These are phyloP conservation scores for Hozukius guyotensis DNA, from an alignment of 2,797 vertebrate genomes.

Conservation along the genomic window DNA sequence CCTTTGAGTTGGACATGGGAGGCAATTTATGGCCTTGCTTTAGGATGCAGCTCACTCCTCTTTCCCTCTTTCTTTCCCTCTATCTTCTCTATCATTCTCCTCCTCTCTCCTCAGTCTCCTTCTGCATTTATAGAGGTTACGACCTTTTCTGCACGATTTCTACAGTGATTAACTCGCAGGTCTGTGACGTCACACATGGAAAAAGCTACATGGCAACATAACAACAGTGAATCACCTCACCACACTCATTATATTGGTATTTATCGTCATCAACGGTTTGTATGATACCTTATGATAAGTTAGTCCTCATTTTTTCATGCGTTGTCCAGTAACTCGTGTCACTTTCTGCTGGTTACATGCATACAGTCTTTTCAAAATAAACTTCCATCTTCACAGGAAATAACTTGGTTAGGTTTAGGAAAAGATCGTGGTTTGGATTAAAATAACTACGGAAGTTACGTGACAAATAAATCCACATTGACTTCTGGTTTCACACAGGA, in stretches of 20 bases:
- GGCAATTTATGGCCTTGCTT: constrained; percentile 33
- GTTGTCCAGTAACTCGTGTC: too few species aligned
- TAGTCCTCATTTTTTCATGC: too few species aligned
- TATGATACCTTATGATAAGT: too few species aligned
- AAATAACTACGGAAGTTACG: too few species aligned
- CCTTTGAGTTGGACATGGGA: constrained; percentile 30
- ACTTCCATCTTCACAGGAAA: too few species aligned
- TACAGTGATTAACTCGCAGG: neutral
- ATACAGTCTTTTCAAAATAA: too few species aligned
- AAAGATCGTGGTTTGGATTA: too few species aligned
- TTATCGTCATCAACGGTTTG: neutral
- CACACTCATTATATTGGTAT: neutral
- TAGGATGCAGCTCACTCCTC: constrained; percentile 49
- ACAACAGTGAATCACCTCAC: neutral
- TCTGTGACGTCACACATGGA: neutral
- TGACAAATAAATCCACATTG: too few species aligned
- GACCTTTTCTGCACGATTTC: neutral
- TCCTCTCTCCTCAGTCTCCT: neutral
- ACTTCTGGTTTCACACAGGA: too few species aligned
- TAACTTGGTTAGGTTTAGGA: too few species aligned
- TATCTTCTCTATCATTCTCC: neutral
- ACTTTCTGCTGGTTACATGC: too few species aligned
- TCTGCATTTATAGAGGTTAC: neutral
- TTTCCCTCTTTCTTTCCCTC: neutral
- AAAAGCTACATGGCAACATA: neutral